phyloP scores from a whole-genome alignment of 2,888 invertebrate species.

The Parascotia fuliginaria region DNA sequence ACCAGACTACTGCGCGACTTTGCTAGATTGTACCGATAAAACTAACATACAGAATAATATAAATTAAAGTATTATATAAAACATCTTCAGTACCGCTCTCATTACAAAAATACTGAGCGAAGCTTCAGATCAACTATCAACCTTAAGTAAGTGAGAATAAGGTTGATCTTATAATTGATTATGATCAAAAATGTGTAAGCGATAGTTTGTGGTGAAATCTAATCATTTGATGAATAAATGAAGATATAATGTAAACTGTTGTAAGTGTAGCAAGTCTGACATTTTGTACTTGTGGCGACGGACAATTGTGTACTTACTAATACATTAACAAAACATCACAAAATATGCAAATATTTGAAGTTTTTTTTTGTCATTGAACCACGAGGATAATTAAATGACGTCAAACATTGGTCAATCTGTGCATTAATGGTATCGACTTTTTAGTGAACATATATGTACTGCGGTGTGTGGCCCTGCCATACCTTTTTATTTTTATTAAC shows the following conservation, averaged over 20 bases:
- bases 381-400: no score
- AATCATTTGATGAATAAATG: slow-evolving; percentile 13
- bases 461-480: no score
- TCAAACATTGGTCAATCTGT: no score
- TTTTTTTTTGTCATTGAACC: no score
- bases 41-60: background rate
- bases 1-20: slow-evolving; percentile 93
- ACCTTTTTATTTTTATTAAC: no score
- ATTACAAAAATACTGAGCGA: slow-evolving; percentile 15
- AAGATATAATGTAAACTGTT: slow-evolving; percentile 24
- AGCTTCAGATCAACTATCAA: slow-evolving; percentile 7
- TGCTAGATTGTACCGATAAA: slow-evolving; percentile 94
- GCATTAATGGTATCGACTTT: no score
- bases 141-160: slow-evolving; percentile 5
- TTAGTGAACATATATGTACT: no score
- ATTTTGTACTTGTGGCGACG: slow-evolving; percentile 17
- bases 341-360: no score
- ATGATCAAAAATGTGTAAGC: slow-evolving; percentile 25
- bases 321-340: no score
- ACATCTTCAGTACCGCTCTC: slow-evolving; percentile 10
- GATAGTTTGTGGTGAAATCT: slow-evolving; percentile 25
- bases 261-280: slow-evolving; percentile 23
- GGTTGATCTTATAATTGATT: slow-evolving; percentile 19
- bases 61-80: slow-evolving; percentile 4
- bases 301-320: no score